Conservation (phyloP, 2,797 vertebrate genomes). For the Cynodonichthys magdalenae region DNA sequence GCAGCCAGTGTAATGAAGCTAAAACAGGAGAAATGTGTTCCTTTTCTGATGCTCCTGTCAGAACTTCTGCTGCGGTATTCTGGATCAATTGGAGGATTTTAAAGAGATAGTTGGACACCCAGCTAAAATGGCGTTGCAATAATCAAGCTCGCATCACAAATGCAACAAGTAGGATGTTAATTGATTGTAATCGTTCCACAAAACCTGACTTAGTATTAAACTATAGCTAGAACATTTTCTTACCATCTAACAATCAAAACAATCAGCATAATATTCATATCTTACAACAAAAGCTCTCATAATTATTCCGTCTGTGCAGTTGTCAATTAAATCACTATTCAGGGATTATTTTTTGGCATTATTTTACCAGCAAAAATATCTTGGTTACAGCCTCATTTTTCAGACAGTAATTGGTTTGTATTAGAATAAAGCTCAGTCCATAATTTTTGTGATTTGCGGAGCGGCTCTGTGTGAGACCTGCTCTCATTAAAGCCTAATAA, state of each 20-base stretch:
- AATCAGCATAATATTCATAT: constrained; percentile 23
- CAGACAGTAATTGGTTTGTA: constrained; percentile 49
- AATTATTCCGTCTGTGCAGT: constrained; percentile 42
- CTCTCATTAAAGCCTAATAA: constrained; percentile 56
- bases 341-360: constrained; percentile 24
- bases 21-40: too few relatives aligned
- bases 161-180: too few relatives aligned
- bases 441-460: constrained; percentile 39
- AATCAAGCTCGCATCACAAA: too few relatives aligned
- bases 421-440: constrained; percentile 26
- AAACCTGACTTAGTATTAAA: too few relatives aligned
- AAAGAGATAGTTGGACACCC: too few relatives aligned
- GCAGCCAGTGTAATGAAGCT: too few relatives aligned
- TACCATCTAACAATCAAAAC: constrained; percentile 35
- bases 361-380: constrained; percentile 44
- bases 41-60: too few relatives aligned
- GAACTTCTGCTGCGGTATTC: too few relatives aligned
- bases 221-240: neutral
- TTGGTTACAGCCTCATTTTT: constrained; percentile 43
- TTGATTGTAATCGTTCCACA: too few relatives aligned
- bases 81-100: too few relatives aligned
- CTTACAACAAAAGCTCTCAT: constrained; percentile 41
- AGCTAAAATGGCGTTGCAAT: too few relatives aligned
- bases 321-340: constrained; percentile 40
- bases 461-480: constrained; percentile 37